These are phyloP conservation scores for Holothuria glaberrima DNA, from an alignment of 35 echinoderm and acorn worm genomes.

Conservation along the genomic window DNA sequence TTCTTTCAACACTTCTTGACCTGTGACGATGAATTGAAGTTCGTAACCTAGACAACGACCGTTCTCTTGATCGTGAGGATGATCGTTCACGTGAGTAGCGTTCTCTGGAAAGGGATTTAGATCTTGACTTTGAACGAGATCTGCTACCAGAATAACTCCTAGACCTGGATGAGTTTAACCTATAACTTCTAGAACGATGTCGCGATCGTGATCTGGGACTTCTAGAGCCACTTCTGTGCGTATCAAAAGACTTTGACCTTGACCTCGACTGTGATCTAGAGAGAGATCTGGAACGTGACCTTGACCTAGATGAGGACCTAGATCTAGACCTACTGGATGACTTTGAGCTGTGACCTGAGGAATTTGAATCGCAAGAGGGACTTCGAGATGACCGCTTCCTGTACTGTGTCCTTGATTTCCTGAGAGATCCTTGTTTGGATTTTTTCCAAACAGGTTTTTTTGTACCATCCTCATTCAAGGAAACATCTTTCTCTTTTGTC, in stretches of 20 bases:
- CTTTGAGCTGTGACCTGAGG: constrained; percentile 1
- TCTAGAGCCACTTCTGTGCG: not conserved
- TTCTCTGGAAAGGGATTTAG: constrained; percentile 27
- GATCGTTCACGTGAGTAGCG: not conserved
- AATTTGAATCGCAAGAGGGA: constrained; percentile 9
- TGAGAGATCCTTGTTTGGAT: not conserved
- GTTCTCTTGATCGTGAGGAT: not conserved
- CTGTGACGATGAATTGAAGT: not conserved
- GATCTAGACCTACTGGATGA: constrained; percentile 40
- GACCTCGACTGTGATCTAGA: constrained; percentile 50
- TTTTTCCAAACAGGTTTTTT: constrained; percentile 9
- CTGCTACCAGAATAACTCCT: constrained; percentile 6
- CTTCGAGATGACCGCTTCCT: constrained; percentile 39
- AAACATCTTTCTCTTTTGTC: not conserved
- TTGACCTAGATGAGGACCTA: constrained; percentile 47
- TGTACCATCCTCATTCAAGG: not conserved
- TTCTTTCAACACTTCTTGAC: not conserved
- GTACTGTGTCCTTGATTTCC: constrained; percentile 2
- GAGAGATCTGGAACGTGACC: constrained; percentile 42
- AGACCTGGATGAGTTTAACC: constrained; percentile 65
- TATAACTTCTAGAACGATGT: constrained; percentile 4
- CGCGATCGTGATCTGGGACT: not conserved
- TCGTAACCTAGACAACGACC: constrained; percentile 11
- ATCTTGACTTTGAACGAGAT: constrained; percentile 49
- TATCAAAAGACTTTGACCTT: not conserved